These are phyloP conservation scores for Oxygymnocypris stewartii DNA, from an alignment of 2,113 vertebrate genomes.

Conservation along the genomic window DNA sequence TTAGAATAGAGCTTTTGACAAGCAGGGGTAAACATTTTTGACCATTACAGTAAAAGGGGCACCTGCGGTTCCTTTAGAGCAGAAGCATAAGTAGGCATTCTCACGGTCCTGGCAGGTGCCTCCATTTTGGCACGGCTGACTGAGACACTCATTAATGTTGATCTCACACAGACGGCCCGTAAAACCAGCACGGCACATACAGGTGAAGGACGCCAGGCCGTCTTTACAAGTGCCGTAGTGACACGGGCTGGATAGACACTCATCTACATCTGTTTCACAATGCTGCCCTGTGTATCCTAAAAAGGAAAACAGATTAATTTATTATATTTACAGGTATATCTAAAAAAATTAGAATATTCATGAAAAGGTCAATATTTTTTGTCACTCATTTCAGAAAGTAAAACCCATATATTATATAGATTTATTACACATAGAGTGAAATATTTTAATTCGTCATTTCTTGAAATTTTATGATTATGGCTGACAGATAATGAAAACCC, in stretches of 20 bases:
- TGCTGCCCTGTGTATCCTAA: constrained; percentile 85
- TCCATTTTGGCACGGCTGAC: constrained; percentile 90
- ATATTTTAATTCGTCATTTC: no score
- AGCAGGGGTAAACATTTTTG: neutral
- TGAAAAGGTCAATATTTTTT: no score
- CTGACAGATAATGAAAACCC: no score
- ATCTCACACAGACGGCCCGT: constrained; percentile 88
- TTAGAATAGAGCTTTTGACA: neutral
- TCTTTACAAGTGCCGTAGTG: constrained; percentile 91
- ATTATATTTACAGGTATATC: neutral
- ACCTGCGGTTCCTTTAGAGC: constrained; percentile 91
- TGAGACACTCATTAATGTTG: constrained; percentile 93
- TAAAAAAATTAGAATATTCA: no score
- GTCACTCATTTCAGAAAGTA: no score
- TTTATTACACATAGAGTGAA: no score
- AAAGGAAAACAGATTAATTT: neutral
- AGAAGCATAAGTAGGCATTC: constrained; percentile 85
- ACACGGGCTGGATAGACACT: constrained; percentile 87
- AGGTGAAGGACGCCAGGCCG: constrained; percentile 85
- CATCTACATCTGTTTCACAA: constrained; percentile 87
- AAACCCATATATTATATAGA: no score
- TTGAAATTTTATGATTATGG: no score
- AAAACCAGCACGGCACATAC: constrained; percentile 86
- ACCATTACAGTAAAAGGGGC: constrained; percentile 23
- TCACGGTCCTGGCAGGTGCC: constrained; percentile 89